Evolutionary conservation across 2,888 invertebrate species (phyloP).

Genomic region (Machimus atricapillus): DNA sequence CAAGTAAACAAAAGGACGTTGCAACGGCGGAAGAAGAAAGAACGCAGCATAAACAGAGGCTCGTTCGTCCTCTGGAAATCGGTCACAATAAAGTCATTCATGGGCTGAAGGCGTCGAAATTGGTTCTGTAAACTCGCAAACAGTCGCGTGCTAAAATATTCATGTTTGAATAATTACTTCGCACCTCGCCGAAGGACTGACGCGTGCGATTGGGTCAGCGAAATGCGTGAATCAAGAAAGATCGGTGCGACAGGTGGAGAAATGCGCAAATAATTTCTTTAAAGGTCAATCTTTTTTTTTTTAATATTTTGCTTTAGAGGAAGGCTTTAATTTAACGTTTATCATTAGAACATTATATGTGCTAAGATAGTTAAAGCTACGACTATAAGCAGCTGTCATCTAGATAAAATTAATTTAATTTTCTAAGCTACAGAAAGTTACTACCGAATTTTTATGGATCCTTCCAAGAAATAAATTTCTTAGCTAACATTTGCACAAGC

Average conservation of each 20-base stretch:
- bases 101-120: background rate
- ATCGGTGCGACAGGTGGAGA: background rate
- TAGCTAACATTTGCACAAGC: background rate
- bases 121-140: slow-evolving; percentile 15
- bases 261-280: background rate
- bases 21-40: slow-evolving; percentile 21
- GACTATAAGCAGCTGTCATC: background rate
- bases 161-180: slow-evolving; percentile 24
- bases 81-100: slow-evolving; percentile 29
- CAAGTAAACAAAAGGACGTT: background rate
- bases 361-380: background rate
- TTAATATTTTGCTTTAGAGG: background rate
- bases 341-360: background rate
- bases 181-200: slow-evolving; percentile 13
- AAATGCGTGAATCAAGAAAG: background rate
- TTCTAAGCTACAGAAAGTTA: background rate
- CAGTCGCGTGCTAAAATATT: background rate
- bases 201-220: slow-evolving; percentile 23
- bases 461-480: background rate
- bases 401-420: background rate
- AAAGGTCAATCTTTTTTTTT: background rate
- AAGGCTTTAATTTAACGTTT: background rate
- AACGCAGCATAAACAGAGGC: slow-evolving; percentile 10
- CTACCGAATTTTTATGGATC: background rate
- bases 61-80: background rate